phyloP scores from a whole-genome alignment of 1,140 invertebrate species.

The Diachasmimorpha longicaudata region DNA sequence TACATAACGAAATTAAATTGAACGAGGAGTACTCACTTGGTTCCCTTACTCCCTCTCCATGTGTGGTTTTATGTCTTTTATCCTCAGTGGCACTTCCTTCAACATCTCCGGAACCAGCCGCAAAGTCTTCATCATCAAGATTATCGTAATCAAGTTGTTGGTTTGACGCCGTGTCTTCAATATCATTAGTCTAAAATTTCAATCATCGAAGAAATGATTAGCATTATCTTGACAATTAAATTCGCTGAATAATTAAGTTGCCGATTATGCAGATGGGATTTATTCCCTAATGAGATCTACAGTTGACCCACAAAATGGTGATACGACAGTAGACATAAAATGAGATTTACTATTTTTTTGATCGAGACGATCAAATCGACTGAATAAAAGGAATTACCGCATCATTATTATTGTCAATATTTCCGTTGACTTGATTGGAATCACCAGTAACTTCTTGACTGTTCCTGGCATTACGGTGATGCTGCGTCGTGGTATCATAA shows the following conservation, averaged over 20 bases:
- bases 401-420: constrained; percentile 16
- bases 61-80: background rate
- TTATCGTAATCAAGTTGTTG: background rate
- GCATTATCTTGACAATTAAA: background rate
- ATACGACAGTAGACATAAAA: no score
- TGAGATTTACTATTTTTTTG: no score
- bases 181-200: constrained; percentile 28
- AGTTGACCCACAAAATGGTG: no score
- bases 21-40: constrained; percentile 33
- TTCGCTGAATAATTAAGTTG: no score
- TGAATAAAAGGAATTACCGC: constrained; percentile 21
- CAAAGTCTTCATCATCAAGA: constrained; percentile 49
- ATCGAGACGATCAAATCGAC: no score
- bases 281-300: no score
- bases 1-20: constrained; percentile 1
- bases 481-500: background rate
- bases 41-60: background rate
- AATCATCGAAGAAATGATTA: background rate
- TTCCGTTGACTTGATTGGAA: constrained; percentile 28
- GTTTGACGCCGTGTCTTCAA: constrained; percentile 30
- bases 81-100: constrained; percentile 43
- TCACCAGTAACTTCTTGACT: constrained; percentile 14
- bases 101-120: constrained; percentile 42
- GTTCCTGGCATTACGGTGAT: constrained; percentile 7
- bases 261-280: no score